These are phyloP conservation scores for Upupa epops DNA, from an alignment of 2,113 vertebrate genomes.

Conservation along the genomic window DNA sequence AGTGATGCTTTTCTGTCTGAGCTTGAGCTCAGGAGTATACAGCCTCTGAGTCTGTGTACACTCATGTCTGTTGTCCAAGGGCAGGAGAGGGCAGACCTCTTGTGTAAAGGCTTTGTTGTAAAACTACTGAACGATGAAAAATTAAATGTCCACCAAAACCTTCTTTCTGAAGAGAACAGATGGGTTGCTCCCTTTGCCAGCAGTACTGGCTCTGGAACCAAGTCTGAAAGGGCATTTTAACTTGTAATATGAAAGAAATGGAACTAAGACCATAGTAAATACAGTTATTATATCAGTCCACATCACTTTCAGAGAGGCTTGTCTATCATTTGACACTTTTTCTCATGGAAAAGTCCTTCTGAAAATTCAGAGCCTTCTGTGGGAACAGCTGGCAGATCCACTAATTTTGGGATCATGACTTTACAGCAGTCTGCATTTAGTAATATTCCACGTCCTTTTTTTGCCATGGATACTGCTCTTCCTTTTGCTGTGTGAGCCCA, in stretches of 20 bases:
- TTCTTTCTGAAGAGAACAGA: neutral
- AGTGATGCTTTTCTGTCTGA: neutral
- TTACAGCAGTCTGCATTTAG: neutral
- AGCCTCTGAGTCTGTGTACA: rapidly evolving
- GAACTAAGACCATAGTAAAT: neutral
- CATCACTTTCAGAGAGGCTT: neutral
- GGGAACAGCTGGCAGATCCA: neutral
- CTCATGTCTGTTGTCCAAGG: neutral
- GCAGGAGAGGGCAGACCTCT: neutral
- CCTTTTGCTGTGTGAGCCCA: neutral
- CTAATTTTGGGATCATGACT: neutral
- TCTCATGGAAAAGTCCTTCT: neutral
- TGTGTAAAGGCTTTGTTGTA: neutral
- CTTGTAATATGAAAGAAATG: neutral
- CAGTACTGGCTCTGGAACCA: neutral
- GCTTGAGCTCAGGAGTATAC: neutral
- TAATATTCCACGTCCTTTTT: neutral
- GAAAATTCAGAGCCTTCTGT: neutral
- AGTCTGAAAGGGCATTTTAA: neutral
- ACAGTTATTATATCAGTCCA: neutral
- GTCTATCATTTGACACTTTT: neutral
- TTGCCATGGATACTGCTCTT: neutral
- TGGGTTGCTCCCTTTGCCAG: neutral
- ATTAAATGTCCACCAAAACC: neutral
- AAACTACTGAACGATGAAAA: neutral